Evolutionary conservation across 2,888 invertebrate species (phyloP), one percentile per base, ranked within the genome.

Genomic region (Plebejus melissa): DNA sequence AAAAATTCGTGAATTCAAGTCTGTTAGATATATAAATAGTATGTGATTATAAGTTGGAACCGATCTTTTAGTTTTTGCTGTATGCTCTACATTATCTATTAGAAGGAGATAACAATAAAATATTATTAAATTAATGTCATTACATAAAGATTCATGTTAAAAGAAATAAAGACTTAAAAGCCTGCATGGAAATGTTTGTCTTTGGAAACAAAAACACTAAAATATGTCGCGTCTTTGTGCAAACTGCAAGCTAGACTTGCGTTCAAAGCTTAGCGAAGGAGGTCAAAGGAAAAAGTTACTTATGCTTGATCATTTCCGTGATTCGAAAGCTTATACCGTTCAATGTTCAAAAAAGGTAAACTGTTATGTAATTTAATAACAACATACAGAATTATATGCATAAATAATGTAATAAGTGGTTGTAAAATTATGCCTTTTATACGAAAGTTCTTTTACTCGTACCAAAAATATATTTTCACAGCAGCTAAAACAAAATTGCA

Each of bases 201-300:
- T 72, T 28, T 32, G 28, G 32, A 54, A 71, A 72, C 32, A 54
- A 72, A 71, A 72, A 54, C 32, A 72, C 72, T 41, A 41, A 72
- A 50, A 72, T 72, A 54, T 72, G 72, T 72, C 72, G 54, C 54
- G 32, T 28, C 71, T 72, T 72, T 54, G 72, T 54, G 72, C 54
- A 54, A 72, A 32, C 72, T 72, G 72, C 54, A 54, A 72, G 50
- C 72, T 72, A 72, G 72, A 50, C 50, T 50, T 70, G 5, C 50
- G 72, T 72, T 50, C 22, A 72, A 72, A 50, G 54, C 72, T 72
- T 11, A 32, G 46, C 46, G 46, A 72, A 72, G 72, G 46, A 72
- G 72, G 72, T 72, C 72, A 72, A 72, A 72, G 46, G 71, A 72
- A 72, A 41, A 72, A 41, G 72, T 54, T 50, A 50, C 54, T 54